These are phyloP conservation scores for Sclerodermus sp. DNA, from an alignment of 2,888 invertebrate genomes.

Conservation along the genomic window DNA sequence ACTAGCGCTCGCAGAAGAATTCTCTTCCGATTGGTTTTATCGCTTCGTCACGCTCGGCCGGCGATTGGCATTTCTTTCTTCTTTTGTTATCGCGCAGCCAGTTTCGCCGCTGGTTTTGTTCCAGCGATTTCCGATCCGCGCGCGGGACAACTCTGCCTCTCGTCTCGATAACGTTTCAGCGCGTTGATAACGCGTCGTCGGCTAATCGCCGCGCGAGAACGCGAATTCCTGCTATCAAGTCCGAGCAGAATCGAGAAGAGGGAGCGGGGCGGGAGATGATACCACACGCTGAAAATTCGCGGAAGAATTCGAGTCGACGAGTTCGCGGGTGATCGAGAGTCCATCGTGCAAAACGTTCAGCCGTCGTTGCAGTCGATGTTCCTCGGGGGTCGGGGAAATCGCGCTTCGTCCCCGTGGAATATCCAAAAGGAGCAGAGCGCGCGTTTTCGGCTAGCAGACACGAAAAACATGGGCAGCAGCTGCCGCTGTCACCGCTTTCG, in stretches of 20 bases:
- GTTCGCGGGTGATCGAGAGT: too few relatives aligned
- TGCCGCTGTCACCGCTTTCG: conserved; percentile 20
- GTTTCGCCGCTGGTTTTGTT: conserved; percentile 13
- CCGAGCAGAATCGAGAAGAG: too few relatives aligned
- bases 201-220: too few relatives aligned
- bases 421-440: background rate
- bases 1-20: conserved; percentile 34
- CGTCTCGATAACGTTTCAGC: conserved; percentile 18
- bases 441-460: conserved; percentile 30
- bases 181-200: conserved; percentile 23
- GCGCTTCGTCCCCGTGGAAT: too few relatives aligned
- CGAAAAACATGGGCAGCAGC: conserved; percentile 46
- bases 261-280: too few relatives aligned
- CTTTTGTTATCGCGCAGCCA: conserved; percentile 6
- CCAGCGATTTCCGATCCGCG: conserved; percentile 32
- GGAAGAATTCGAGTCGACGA: too few relatives aligned
- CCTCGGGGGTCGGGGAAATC: too few relatives aligned
- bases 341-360: too few relatives aligned
- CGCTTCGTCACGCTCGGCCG: conserved; percentile 47
- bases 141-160: conserved; percentile 4
- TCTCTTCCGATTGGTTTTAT: conserved; percentile 39
- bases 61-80: conserved; percentile 46
- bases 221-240: too few relatives aligned
- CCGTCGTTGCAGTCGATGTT: too few relatives aligned
- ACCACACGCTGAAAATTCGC: too few relatives aligned